Evolutionary conservation across 1,140 invertebrate genomes (phyloP).

Genomic region (Lepidurus couesii): DNA sequence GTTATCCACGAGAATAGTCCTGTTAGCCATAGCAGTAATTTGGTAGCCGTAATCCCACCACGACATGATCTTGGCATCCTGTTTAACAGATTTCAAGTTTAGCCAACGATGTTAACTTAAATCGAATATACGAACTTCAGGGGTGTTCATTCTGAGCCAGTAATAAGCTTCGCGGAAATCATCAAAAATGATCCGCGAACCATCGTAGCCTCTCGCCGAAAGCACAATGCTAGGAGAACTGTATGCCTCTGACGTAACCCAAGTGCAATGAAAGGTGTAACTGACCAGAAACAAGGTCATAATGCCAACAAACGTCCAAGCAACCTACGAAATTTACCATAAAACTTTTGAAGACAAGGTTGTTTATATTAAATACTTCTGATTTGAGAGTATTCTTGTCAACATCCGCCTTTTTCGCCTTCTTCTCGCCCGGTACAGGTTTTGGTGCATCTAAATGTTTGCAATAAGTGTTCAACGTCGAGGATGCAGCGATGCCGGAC

Average conservation of each 20-base stretch:
- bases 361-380: constrained; percentile 22
- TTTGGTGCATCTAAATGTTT: constrained; percentile 64
- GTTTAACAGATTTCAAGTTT: constrained; percentile 35
- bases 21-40: constrained; percentile 98
- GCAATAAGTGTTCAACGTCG: constrained; percentile 83
- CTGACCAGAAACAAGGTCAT: constrained; percentile 79
- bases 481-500: constrained; percentile 87
- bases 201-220: constrained; percentile 88
- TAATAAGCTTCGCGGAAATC: constrained; percentile 98
- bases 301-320: constrained; percentile 74
- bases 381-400: constrained; percentile 27
- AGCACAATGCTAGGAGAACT: constrained; percentile 95
- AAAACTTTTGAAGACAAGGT: constrained; percentile 32
- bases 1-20: constrained; percentile 97
- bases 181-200: constrained; percentile 92
- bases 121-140: constrained; percentile 54
- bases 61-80: constrained; percentile 95
- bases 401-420: constrained; percentile 36
- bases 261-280: constrained; percentile 96
- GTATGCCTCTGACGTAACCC: constrained; percentile 98
- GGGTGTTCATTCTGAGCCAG: constrained; percentile 95
- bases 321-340: constrained; percentile 55
- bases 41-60: constrained; percentile 99
- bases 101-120: constrained; percentile 16
- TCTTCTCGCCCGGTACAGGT: constrained; percentile 42